Conservation (phyloP, 1,140 invertebrate species). For the Drosophila punjabiensis region DNA sequence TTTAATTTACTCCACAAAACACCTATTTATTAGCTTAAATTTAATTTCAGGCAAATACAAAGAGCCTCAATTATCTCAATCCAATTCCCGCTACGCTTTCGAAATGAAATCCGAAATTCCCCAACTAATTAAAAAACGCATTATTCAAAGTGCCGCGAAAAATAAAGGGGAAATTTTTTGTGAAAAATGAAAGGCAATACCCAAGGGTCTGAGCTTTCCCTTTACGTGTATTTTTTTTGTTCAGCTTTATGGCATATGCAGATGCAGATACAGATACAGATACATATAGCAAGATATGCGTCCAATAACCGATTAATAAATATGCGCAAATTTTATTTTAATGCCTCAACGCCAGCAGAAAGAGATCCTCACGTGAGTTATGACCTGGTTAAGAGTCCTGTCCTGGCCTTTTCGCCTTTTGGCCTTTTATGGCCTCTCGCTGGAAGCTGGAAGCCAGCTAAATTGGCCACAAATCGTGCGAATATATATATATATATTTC, state of each 20-base stretch:
- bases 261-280: conserved; percentile 8
- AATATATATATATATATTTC: conserved; percentile 46
- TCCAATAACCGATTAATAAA: conserved; percentile 72
- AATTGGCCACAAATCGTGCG: conserved; percentile 71
- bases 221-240: conserved; percentile 21
- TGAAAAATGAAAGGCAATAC: conserved; percentile 25
- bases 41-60: background rate
- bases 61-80: background rate
- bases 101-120: conserved; percentile 22
- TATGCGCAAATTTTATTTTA: conserved; percentile 70
- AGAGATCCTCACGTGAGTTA: conserved; percentile 42
- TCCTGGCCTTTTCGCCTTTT: conserved; percentile 5
- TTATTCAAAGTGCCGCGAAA: conserved; percentile 29
- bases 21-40: background rate
- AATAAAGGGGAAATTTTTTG: background rate
- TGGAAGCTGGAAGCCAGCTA: conserved; percentile 22
- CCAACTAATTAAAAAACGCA: conserved; percentile 50
- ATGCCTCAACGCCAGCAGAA: conserved; percentile 25
- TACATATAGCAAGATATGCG: conserved; percentile 4
- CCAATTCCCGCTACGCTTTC: conserved; percentile 20
- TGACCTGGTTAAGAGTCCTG: conserved; percentile 45
- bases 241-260: conserved; percentile 27
- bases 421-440: conserved; percentile 48
- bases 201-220: conserved; percentile 23
- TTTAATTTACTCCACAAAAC: background rate